Percentiles rank a stretch among this genome's conserved stretches.
Conservation (phyloP, 2,113 vertebrate genomes). For the Varanus salvator region DNA sequence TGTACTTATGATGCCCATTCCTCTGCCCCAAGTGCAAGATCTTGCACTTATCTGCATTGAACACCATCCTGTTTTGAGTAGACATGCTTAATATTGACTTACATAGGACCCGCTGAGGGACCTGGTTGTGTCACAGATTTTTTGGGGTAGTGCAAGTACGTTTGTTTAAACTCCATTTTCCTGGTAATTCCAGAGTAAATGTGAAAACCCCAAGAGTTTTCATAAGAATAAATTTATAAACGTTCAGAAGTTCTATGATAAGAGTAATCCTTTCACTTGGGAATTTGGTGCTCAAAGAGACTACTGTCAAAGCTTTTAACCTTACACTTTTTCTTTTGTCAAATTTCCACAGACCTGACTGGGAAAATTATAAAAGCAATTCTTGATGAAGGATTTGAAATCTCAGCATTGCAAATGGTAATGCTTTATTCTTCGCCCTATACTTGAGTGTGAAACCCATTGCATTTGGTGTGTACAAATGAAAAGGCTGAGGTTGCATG, state of each 20-base stretch:
- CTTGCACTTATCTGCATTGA: no score
- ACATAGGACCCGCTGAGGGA: not conserved
- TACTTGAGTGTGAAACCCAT: not conserved
- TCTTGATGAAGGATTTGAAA: conserved; percentile 85
- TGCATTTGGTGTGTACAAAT: not conserved
- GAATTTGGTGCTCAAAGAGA: not conserved
- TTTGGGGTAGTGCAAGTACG: not conserved
- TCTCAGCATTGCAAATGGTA: conserved; percentile 94
- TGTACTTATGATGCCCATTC: no score
- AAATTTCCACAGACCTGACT: conserved; percentile 79
- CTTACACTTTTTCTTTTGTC: conserved; percentile 7
- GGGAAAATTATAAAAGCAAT: conserved; percentile 93
- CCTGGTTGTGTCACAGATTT: not conserved
- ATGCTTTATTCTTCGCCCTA: conserved; percentile 38
- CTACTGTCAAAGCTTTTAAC: not conserved
- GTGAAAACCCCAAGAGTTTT: not conserved
- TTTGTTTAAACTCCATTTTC: not conserved
- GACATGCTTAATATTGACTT: not conserved
- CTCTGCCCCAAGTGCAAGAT: no score
- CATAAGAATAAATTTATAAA: not conserved
- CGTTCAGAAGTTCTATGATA: not conserved
- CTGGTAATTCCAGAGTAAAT: not conserved
- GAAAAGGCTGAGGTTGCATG: not conserved
- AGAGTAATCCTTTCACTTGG: not conserved
- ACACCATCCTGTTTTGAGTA: no score